Evolutionary conservation across 2,888 invertebrate genomes (phyloP).

Genomic region (Nesidiocoris tenuis): DNA sequence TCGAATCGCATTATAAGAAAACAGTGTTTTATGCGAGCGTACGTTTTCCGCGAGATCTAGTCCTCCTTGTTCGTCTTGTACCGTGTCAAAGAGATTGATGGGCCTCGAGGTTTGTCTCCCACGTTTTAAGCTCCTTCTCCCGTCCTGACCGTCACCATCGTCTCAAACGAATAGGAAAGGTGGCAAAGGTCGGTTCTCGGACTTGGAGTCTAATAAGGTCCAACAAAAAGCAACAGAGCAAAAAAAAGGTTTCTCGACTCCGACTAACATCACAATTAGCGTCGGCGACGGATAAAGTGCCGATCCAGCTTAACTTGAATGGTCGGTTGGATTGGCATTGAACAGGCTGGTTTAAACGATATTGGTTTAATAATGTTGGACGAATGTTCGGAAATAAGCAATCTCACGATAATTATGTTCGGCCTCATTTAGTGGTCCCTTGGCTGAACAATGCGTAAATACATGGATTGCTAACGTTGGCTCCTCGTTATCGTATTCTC

Average conservation of each 20-base stretch:
- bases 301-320: not conserved
- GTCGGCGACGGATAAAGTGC: constrained; percentile 18
- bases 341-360: too few species aligned
- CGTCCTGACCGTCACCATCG: not conserved
- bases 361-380: too few species aligned
- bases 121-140: constrained; percentile 12
- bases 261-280: constrained; percentile 36
- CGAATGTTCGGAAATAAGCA: too few species aligned
- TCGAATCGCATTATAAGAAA: too few species aligned
- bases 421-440: too few species aligned
- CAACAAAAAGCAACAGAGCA: not conserved
- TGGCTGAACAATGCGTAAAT: too few species aligned
- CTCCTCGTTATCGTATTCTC: too few species aligned
- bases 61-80: not conserved
- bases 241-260: constrained; percentile 10
- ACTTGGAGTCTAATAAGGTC: constrained; percentile 23
- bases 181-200: constrained; percentile 24
- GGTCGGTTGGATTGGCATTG: too few species aligned
- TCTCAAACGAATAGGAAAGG: constrained; percentile 14
- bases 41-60: not conserved
- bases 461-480: too few species aligned
- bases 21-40: too few species aligned
- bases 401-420: too few species aligned
- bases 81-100: constrained; percentile 34
- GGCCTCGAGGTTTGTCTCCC: constrained; percentile 31